Conservation (phyloP, 2,113 vertebrate genomes). For the Ramphastos sulfuratus region DNA sequence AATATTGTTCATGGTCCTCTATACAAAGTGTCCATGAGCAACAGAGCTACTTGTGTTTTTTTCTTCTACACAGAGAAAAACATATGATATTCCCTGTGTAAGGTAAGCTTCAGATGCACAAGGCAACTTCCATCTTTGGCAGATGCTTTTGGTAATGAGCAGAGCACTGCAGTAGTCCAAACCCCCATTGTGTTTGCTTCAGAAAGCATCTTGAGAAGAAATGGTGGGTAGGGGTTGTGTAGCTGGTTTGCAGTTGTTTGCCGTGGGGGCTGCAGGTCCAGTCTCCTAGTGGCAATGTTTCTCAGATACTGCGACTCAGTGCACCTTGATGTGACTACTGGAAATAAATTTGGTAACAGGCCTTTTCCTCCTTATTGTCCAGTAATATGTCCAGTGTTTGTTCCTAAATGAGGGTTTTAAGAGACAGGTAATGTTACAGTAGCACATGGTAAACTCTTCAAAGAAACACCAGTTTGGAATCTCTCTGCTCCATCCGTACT, state of each 20-base stretch:
- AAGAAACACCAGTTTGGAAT: not conserved
- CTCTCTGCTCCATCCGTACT: not conserved
- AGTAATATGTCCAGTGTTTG: not conserved
- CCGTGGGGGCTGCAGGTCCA: not conserved
- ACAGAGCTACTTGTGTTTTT: not conserved
- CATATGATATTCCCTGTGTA: not conserved
- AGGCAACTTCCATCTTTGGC: not conserved
- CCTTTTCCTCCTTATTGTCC: not conserved
- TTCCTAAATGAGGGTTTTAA: not conserved
- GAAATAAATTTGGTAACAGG: not conserved
- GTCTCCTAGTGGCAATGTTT: not conserved
- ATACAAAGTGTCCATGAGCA: not conserved
- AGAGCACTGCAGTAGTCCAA: not conserved
- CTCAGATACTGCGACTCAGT: not conserved
- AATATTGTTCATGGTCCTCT: not conserved
- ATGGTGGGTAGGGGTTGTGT: not conserved
- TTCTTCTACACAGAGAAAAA: not conserved
- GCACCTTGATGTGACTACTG: fast-evolving
- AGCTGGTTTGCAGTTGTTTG: not conserved
- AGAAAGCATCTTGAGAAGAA: not conserved
- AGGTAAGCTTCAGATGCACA: not conserved
- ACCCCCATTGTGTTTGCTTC: not conserved
- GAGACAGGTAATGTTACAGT: not conserved
- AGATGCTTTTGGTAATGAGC: not conserved
- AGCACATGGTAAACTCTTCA: not conserved